Evolutionary conservation across 2,888 invertebrate species (phyloP), one percentile per base, ranked within the genome.

Genomic region (Flexamia atlantica): DNA sequence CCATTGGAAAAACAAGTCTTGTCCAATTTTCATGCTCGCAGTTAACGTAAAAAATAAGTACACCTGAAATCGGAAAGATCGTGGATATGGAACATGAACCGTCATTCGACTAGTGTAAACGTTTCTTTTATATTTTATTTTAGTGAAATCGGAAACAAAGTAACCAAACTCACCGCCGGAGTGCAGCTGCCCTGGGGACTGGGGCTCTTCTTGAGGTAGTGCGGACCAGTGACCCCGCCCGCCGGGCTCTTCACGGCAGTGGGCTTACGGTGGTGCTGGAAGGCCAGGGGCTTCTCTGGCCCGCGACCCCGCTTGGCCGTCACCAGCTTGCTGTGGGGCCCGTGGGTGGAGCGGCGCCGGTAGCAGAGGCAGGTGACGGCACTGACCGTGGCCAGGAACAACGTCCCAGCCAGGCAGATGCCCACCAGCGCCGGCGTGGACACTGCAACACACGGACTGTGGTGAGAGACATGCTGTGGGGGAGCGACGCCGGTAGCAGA

Each of bases 201-300:
- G 0, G 97, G 97, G n/a, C 96, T 97, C 91, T 98, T 98, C 92
- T 97, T 97, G 89, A 97, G 91, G 90, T 97, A 97, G 90, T 97
- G 97, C 32, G 93, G 92, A n/a, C 88, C 89, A 7, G 88, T 87
- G 36, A 94, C 94, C 86, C 94, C 93, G 17, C 95, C 95, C 81
- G 95, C 96, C 0, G 97, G 97, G 85, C 96, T 97, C 87, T 96
- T 95, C 82, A 97, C 97, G 0, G 96, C 96, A 0, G 96, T 95
- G 86, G 95, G 93, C 0, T 95, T 92, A 0, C 95, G 94, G 0
- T 94, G 93, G 86, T 95, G 94, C 20, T 85, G 83, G 84, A 87
- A 86, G 20, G 86, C 85, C 14, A 86, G 81, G n/a, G 87, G 85
- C 36, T 79, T 79, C 32, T 79, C 79, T 0, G 79, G 79, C n/a